Conservation (phyloP, 2,888 invertebrate genomes). For the Epiblema foenella region DNA sequence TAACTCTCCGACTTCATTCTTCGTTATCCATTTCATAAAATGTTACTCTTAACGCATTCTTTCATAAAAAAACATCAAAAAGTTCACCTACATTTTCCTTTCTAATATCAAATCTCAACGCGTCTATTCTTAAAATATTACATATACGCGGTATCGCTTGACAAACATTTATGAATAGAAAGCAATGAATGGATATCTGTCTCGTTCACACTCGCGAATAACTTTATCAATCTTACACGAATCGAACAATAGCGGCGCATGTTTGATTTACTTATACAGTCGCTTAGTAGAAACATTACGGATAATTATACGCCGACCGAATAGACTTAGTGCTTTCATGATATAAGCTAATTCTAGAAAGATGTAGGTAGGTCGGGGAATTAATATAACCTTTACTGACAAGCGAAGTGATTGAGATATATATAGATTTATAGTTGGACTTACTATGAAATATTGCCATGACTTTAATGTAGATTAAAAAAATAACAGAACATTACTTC, state of each 20-base stretch:
- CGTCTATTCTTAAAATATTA: constrained; percentile 50
- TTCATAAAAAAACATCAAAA: constrained; percentile 45
- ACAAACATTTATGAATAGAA: constrained; percentile 76
- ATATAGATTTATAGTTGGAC: neutral
- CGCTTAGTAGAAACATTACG: constrained; percentile 85
- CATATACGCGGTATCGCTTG: constrained; percentile 57
- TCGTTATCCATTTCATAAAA: constrained; percentile 1
- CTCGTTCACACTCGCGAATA: constrained; percentile 82
- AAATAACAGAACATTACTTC: neutral
- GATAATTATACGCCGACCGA: constrained; percentile 79
- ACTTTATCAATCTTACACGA: constrained; percentile 84
- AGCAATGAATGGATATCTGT: constrained; percentile 78
- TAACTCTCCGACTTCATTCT: neutral
- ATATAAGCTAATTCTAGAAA: constrained; percentile 13
- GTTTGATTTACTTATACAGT: constrained; percentile 82
- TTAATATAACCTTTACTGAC: neutral
- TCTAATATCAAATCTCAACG: neutral
- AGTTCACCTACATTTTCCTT: constrained; percentile 43
- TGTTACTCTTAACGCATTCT: neutral
- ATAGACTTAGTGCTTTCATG: constrained; percentile 67
- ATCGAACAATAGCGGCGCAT: constrained; percentile 84
- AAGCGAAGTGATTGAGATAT: neutral
- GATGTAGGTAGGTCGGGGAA: neutral
- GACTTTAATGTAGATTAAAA: neutral
- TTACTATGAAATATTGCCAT: neutral